These are phyloP conservation scores for Falcaria lacertinaria DNA, from an alignment of 2,888 invertebrate genomes.

Conservation along the genomic window DNA sequence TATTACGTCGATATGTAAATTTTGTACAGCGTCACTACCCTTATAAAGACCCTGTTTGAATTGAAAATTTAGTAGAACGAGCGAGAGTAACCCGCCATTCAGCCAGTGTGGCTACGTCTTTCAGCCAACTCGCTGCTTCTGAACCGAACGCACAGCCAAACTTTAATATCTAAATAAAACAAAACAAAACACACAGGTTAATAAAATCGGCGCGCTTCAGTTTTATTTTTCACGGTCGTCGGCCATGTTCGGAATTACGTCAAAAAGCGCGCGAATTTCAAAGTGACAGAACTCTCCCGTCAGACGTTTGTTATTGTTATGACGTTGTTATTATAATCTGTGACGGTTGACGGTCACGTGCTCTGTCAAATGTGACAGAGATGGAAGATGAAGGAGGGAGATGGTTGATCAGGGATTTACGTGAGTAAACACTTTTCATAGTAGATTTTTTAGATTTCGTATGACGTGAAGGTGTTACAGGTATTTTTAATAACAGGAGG, in stretches of 20 bases:
- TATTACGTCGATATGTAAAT: constrained; percentile 80
- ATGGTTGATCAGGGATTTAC: constrained; percentile 8
- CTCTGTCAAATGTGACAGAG: constrained; percentile 66
- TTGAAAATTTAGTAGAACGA: constrained; percentile 77
- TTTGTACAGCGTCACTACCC: constrained; percentile 78
- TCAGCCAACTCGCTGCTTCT: constrained; percentile 71
- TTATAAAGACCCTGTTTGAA: constrained; percentile 79
- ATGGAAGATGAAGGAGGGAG: constrained; percentile 38
- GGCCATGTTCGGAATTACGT: constrained; percentile 16
- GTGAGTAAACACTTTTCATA: constrained; percentile 1
- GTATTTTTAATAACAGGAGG: constrained; percentile 43
- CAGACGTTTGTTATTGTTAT: constrained; percentile 17
- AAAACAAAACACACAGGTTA: constrained; percentile 13
- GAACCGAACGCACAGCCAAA: constrained; percentile 27
- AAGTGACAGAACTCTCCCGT: constrained; percentile 4
- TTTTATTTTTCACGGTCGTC: constrained; percentile 15
- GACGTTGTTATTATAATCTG: constrained; percentile 27
- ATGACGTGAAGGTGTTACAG: constrained; percentile 12
- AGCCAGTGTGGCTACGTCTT: constrained; percentile 75
- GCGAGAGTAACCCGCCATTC: constrained; percentile 63
- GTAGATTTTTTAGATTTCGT: constrained; percentile 9
- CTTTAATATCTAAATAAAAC: constrained; percentile 19
- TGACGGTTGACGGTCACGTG: constrained; percentile 34
- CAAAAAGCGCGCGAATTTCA: constrained; percentile 19
- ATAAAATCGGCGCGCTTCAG: constrained; percentile 15